phyloP scores from a whole-genome alignment of 2,113 vertebrate species.

The Oryzias woworae region DNA sequence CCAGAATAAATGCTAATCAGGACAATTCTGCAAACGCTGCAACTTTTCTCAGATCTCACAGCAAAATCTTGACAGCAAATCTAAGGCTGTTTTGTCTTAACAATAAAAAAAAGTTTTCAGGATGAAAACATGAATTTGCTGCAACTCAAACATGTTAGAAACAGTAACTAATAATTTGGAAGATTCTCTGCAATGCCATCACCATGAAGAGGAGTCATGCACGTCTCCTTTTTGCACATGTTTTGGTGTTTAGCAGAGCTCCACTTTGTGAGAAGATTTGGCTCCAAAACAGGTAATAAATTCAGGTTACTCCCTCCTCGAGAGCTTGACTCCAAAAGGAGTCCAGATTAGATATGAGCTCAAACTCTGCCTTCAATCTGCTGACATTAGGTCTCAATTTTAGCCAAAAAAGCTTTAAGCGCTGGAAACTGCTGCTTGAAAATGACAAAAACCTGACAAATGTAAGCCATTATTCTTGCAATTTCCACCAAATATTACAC shows the following conservation, averaged over 20 bases:
- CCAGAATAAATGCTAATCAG: constrained; percentile 8
- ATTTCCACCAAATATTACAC: too few species aligned
- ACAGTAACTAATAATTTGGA: not conserved
- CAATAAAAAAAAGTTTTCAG: too few species aligned
- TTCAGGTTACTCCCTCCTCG: constrained; percentile 6
- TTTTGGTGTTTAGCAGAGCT: constrained; percentile 1
- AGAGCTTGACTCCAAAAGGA: constrained; percentile 17
- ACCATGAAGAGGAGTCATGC: not conserved
- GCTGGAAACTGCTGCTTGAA: not conserved
- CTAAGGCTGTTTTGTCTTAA: constrained; percentile 19
- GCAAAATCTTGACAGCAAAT: constrained; percentile 29
- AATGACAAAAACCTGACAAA: not conserved
- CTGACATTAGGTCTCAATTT: not conserved
- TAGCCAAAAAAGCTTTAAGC: not conserved
- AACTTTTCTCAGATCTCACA: constrained; percentile 30
- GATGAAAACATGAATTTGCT: too few species aligned
- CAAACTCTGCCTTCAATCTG: constrained; percentile 3
- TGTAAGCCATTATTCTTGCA: not conserved
- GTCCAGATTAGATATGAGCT: constrained; percentile 11
- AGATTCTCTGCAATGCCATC: constrained; percentile 8
- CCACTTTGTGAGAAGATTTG: constrained; percentile 21
- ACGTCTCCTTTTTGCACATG: constrained; percentile 6
- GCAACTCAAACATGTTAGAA: too few species aligned
- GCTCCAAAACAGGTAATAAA: constrained; percentile 7
- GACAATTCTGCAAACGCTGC: not conserved